Base-by-base conservation (phyloP, 2,797 vertebrate species). In the Sitta carolinensis region DNA sequence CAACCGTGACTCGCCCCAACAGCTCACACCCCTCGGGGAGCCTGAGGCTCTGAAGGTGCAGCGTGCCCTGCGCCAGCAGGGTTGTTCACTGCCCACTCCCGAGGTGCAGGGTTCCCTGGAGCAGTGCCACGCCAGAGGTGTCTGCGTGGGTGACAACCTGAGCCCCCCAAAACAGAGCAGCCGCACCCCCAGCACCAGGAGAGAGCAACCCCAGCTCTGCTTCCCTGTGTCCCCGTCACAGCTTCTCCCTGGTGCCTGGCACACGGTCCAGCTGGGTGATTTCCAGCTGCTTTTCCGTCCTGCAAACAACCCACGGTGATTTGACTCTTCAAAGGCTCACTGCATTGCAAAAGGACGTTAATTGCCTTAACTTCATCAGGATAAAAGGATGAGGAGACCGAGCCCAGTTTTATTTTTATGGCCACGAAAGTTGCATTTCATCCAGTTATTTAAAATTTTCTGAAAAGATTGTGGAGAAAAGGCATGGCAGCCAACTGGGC, bases 371-470 rank as follows among this genome's bases (percentile, higher is more conserved):
- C 43, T 76, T 69, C 62, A 86, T 67, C 85, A 70, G 52, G 75
- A 87, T 74, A 95, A 94, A 94, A 94, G 45, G 78, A 86, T 47
- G 83, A 86, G 79, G 22, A 73, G 70, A 42, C 21, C 1, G 23
- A 83, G 67, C 82, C 70, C 69, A 69, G 67, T 80, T 95, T 75
- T 81, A 80, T 93, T 89, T 93, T 86, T 75, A 68, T 17, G 61
- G 70, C 40, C 74, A 52, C 51, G 55, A 47, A 73, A 88, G 34
- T 18, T 42, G 54, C 18, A 2, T 62, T 77, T 72, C 58, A 42
- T 80, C 87, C 52, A 50, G 58, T 79, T 82, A 84, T 92, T 93
- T 92, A 9, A 74, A 73, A 72, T 55, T 93, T 92, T 84, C 87
- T 92, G 63, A 93, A 92, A 91, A 61, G 1, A 9, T 50, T 5